phyloP scores from a whole-genome alignment of 2,888 invertebrate species.

The Platycheirus rosarum region DNA sequence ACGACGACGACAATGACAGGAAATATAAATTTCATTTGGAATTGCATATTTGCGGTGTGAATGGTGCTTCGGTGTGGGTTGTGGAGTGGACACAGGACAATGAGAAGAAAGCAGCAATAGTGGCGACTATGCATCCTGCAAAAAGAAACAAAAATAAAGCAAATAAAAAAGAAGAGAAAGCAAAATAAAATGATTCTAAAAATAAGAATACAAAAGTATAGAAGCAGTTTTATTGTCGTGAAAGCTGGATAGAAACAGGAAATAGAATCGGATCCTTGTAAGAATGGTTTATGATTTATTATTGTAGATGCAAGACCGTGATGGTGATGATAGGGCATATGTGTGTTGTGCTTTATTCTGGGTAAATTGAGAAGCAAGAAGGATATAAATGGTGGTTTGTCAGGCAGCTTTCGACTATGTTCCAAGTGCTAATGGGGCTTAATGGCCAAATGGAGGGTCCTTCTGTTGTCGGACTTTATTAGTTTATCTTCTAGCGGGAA shows the following conservation, averaged over 20 bases:
- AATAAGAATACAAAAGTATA: constrained; percentile 17
- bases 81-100: constrained; percentile 25
- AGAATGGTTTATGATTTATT: constrained; percentile 67
- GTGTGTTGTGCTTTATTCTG: constrained; percentile 30
- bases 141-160: constrained; percentile 28
- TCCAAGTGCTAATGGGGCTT: constrained; percentile 26
- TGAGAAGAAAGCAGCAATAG: constrained; percentile 27
- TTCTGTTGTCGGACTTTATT: constrained; percentile 24
- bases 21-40: constrained; percentile 72
- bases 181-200: constrained; percentile 31
- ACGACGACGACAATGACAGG: constrained; percentile 58
- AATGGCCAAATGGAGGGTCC: constrained; percentile 17
- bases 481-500: constrained; percentile 20
- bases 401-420: constrained; percentile 18
- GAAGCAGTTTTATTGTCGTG: constrained; percentile 56
- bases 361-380: constrained; percentile 45
- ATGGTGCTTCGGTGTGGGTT: constrained; percentile 14
- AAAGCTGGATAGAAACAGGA: constrained; percentile 3
- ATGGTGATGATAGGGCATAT: not conserved
- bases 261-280: constrained; percentile 19
- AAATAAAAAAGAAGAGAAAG: constrained; percentile 4
- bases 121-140: constrained; percentile 45
- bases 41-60: constrained; percentile 62
- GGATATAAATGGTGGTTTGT: constrained; percentile 27
- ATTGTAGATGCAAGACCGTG: constrained; percentile 11